Conservation (phyloP, 2,888 invertebrate genomes). For the Yponomeuta sedellus region DNA sequence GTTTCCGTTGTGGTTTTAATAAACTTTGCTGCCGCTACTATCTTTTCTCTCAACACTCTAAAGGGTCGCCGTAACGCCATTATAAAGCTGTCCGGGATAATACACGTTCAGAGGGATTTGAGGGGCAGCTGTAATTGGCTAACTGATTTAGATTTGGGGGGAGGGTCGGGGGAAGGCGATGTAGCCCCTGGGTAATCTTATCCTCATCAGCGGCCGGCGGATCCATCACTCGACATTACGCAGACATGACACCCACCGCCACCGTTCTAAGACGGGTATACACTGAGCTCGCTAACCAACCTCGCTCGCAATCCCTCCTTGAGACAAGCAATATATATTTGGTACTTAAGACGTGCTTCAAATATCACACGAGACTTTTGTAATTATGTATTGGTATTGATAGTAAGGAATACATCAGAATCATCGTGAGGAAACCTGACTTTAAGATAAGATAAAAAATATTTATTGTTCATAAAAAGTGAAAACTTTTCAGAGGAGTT, state of each 20-base stretch:
- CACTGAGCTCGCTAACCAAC: constrained; percentile 8
- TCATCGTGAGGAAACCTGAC: too few relatives aligned
- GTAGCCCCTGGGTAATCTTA: constrained; percentile 46
- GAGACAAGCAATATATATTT: too few relatives aligned
- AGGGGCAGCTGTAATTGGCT: constrained; percentile 16
- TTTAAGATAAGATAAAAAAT: too few relatives aligned
- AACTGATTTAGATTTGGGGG: constrained; percentile 16
- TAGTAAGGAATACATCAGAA: too few relatives aligned
- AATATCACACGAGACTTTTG: too few relatives aligned
- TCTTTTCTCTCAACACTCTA: background rate
- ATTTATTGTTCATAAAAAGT: too few relatives aligned
- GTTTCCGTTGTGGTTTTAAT: background rate
- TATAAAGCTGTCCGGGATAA: constrained; percentile 16
- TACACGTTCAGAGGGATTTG: constrained; percentile 12
- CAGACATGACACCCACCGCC: constrained; percentile 41
- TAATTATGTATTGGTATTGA: too few relatives aligned
- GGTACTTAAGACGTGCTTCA: too few relatives aligned
- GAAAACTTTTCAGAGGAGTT: too few relatives aligned
- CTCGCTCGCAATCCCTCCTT: too few relatives aligned
- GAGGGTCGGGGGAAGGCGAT: constrained; percentile 30
- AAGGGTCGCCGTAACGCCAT: constrained; percentile 4
- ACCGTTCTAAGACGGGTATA: constrained; percentile 21
- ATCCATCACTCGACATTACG: constrained; percentile 72
- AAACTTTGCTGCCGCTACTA: background rate
- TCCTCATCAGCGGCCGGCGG: constrained; percentile 49